These are phyloP conservation scores for Solea solea DNA, from an alignment of 2,113 vertebrate species.

Conservation along the genomic window DNA sequence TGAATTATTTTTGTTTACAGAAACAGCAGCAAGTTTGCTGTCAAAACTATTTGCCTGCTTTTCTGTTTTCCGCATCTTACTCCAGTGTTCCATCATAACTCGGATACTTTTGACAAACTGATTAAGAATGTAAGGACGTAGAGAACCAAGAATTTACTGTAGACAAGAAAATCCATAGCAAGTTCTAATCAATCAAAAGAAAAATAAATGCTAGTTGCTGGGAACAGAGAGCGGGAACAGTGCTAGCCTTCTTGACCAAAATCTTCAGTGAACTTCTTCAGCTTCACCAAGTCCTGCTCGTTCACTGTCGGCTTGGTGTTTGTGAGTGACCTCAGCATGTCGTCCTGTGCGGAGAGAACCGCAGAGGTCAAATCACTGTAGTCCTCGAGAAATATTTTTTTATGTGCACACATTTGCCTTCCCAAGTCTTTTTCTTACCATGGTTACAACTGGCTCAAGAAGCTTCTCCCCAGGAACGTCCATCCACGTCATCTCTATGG, in stretches of 20 bases:
- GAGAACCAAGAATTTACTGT: neutral
- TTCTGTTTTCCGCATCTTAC: neutral
- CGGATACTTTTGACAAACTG: neutral
- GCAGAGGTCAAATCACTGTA: constrained; percentile 2
- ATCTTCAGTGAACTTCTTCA: constrained; percentile 93
- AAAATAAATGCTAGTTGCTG: neutral
- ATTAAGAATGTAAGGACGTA: neutral
- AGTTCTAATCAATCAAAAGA: neutral
- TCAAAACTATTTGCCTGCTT: neutral
- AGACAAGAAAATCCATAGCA: neutral
- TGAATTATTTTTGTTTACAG: neutral
- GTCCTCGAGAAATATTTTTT: too few species aligned
- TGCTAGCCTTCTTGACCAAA: constrained; percentile 95
- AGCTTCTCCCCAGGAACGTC: constrained; percentile 91
- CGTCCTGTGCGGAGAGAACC: constrained; percentile 70
- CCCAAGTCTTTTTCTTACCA: constrained; percentile 78
- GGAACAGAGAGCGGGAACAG: constrained; percentile 5
- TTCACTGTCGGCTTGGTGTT: constrained; percentile 94
- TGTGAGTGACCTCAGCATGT: constrained; percentile 88
- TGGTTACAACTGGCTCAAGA: constrained; percentile 88
- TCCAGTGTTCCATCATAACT: neutral
- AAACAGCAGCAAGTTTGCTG: neutral
- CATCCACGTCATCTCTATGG: constrained; percentile 91
- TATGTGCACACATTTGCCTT: neutral
- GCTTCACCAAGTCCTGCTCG: constrained; percentile 88